phyloP scores from a whole-genome alignment of 2,797 vertebrate genomes.

The Lophius americanus region DNA sequence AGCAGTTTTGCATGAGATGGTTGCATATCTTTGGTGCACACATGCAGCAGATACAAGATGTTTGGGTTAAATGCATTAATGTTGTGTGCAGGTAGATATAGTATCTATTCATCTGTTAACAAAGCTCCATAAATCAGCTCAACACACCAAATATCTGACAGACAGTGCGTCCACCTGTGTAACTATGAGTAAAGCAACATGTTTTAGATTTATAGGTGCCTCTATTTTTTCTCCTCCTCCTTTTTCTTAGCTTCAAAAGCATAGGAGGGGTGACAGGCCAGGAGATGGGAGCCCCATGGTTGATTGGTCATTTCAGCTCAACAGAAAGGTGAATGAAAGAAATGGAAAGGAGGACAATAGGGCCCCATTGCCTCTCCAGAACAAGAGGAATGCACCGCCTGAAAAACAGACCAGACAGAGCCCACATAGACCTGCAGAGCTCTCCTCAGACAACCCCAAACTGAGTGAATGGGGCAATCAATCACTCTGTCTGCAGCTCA shows the following conservation, averaged over 20 bases:
- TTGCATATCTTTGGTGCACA: constrained; percentile 5
- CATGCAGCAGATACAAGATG: constrained; percentile 17
- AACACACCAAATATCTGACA: constrained; percentile 10
- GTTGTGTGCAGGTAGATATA: background rate
- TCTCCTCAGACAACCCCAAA: constrained; percentile 62
- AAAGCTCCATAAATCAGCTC: constrained; percentile 8
- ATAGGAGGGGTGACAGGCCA: constrained; percentile 78
- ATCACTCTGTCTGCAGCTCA: constrained; percentile 54
- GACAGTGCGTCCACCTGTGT: constrained; percentile 50
- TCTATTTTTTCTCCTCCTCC: constrained; percentile 60
- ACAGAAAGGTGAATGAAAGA: constrained; percentile 86
- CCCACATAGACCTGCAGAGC: constrained; percentile 57
- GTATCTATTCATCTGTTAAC: background rate
- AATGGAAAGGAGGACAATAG: constrained; percentile 85
- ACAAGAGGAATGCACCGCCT: constrained; percentile 62
- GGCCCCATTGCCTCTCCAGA: constrained; percentile 78
- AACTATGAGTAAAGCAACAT: constrained; percentile 31
- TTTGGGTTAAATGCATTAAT: background rate
- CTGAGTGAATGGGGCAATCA: constrained; percentile 60
- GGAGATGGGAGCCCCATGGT: constrained; percentile 86
- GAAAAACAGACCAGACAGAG: constrained; percentile 52
- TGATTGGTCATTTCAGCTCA: constrained; percentile 90
- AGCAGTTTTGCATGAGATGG: constrained; percentile 25
- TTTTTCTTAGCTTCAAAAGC: constrained; percentile 86
- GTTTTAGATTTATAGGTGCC: constrained; percentile 55